Evolutionary conservation across 2,113 vertebrate genomes (phyloP).

Genomic region (Coracopsis vasa): DNA sequence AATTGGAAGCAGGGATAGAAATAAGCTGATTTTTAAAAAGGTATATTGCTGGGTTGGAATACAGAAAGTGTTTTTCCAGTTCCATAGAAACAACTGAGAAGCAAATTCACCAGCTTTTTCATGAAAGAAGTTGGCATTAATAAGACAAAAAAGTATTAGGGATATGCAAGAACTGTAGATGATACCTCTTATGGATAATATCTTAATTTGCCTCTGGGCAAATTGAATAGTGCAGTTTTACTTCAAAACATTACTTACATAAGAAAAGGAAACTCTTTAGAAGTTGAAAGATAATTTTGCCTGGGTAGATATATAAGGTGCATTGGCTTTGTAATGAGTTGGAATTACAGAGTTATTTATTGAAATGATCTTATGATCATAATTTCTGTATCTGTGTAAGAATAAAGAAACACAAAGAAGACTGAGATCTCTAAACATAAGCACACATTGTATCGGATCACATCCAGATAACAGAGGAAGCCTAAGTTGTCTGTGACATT

Average conservation of each 20-base stretch:
- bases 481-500: background rate
- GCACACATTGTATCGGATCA: background rate
- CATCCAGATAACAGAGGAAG: background rate
- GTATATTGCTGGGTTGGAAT: background rate
- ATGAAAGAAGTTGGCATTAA: conserved; percentile 7
- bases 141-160: background rate
- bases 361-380: background rate
- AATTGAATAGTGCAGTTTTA: conserved; percentile 22
- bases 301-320: background rate
- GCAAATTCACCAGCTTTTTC: background rate
- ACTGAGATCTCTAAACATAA: background rate
- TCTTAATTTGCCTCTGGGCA: conserved; percentile 30
- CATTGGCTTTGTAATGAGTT: background rate
- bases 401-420: background rate
- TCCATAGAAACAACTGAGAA: background rate
- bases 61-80: background rate
- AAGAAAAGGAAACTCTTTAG: background rate
- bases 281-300: background rate
- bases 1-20: background rate
- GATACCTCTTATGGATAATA: conserved; percentile 36
- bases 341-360: background rate
- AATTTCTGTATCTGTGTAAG: background rate
- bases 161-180: background rate
- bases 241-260: background rate
- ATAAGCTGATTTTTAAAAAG: background rate